phyloP scores from a whole-genome alignment of 2,113 vertebrate genomes.

The Elephas maximus region DNA sequence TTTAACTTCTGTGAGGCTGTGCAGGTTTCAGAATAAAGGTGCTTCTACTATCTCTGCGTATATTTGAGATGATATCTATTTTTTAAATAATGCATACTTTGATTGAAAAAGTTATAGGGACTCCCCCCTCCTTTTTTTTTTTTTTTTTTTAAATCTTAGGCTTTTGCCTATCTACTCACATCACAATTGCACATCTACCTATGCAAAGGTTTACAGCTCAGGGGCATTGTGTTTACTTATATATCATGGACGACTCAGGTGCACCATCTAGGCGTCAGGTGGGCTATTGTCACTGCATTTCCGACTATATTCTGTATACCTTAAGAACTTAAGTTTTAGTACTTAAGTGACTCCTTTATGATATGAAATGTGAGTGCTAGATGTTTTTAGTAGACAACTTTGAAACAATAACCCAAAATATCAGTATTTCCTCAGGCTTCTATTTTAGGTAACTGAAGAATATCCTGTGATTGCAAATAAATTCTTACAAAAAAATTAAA shows the following conservation, averaged over 20 bases:
- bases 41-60: not conserved
- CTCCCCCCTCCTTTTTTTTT: not conserved
- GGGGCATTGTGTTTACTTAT: slow-evolving; percentile 28
- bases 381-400: not conserved
- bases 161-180: not conserved
- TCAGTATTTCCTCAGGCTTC: not conserved
- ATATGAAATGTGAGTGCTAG: not conserved
- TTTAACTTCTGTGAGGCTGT: not conserved
- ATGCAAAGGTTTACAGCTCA: not conserved
- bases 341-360: not conserved
- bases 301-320: not conserved
- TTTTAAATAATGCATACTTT: not conserved
- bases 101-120: not conserved
- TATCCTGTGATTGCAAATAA: slow-evolving; percentile 31
- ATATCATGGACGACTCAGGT: not conserved
- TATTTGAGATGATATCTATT: not conserved
- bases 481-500: not conserved
- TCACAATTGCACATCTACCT: not conserved
- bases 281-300: not conserved
- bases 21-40: not conserved
- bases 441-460: slow-evolving; percentile 11
- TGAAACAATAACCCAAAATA: not conserved
- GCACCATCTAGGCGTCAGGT: not conserved
- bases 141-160: not conserved
- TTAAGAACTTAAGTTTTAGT: slow-evolving; percentile 48